Conservation (phyloP, 64 coral and sea anemone genomes). For the Montipora cactus region DNA sequence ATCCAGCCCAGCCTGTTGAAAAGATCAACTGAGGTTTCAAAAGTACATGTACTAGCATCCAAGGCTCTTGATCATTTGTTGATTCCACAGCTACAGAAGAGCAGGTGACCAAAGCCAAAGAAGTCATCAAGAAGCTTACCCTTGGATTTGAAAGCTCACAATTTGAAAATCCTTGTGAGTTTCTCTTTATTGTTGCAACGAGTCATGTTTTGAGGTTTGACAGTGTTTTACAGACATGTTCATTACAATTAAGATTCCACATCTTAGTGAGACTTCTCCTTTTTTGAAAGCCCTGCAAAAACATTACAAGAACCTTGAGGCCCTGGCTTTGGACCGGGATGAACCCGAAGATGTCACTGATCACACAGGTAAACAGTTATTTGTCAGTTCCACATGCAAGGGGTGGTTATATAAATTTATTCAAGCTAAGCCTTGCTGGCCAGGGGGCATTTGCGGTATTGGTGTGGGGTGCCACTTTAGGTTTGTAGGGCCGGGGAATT, state of each 20-base stretch:
- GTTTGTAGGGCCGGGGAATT: too few relatives aligned
- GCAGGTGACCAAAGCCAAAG: conserved; percentile 92
- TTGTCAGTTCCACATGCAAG: not conserved
- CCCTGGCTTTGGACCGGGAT: conserved; percentile 92
- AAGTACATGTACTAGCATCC: too few relatives aligned
- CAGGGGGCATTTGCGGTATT: too few relatives aligned
- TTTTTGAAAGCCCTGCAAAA: conserved; percentile 88
- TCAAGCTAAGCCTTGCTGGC: too few relatives aligned
- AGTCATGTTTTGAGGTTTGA: not conserved
- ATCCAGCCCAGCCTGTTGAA: too few relatives aligned
- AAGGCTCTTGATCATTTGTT: not conserved
- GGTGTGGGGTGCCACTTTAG: too few relatives aligned
- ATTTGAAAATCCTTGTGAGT: conserved; percentile 99
- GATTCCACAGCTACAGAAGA: conserved; percentile 67
- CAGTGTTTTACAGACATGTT: not conserved
- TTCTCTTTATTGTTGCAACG: not conserved
- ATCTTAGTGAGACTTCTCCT: not conserved
- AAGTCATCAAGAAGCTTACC: conserved; percentile 90
- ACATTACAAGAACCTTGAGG: conserved; percentile 93
- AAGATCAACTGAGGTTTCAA: too few relatives aligned
- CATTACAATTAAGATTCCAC: not conserved
- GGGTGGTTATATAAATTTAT: too few relatives aligned
- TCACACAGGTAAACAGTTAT: conserved; percentile 65
- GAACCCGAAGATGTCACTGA: conserved; percentile 85
- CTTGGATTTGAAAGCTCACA: conserved; percentile 71